Base-by-base conservation (phyloP, 92 coral and sea anemone species). In the Siderastrea siderea region DNA sequence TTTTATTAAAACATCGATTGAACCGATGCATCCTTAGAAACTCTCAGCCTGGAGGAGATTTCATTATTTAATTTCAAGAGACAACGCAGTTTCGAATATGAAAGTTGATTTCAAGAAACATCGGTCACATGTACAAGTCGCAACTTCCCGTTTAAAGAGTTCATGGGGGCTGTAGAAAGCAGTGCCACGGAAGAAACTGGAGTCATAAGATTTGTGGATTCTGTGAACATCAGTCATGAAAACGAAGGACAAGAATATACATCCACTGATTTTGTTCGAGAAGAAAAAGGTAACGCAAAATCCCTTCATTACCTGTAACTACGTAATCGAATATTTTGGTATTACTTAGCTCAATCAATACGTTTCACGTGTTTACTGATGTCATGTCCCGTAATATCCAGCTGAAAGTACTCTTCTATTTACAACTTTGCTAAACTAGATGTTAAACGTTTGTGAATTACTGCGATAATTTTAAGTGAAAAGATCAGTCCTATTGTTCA, bases 161-260 rank as follows among this genome's bases (percentile, higher is more conserved):
- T 65, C 19, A 85, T 75, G 83, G 89, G 89, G 19, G 77, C 89
- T 54, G 76, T 43, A 63, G 89, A 75, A 45, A 85, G 89, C 67
- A 26, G 38, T 26, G 45, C 26, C 15, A 55, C 65, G 12, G 83
- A 75, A 5, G 75, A 75, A 65, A 52, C 69, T 68, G 68, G 81
- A n/a, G 47, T 84, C 47, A 46, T 75, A 63, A n/a, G 77, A 68
- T 85, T 85, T 46, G 89, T 65, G 48, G 89, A 85, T 67, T 59
- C 68, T 16, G 89, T 49, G 46, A 68, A 76, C 15, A 68, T 65
- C 67, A 64, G 82, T 47, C 58, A 85, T 46, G 83, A 75, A 11
- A 45, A 85, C 17, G 74, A 51, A 63, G 76, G 47, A 64, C 67
- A 65, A 15, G 88, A 74, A 5, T 13, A 38, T 65, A 13, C 4